phyloP scores from a whole-genome alignment of 2,113 vertebrate genomes.

The Anguilla rostrata region DNA sequence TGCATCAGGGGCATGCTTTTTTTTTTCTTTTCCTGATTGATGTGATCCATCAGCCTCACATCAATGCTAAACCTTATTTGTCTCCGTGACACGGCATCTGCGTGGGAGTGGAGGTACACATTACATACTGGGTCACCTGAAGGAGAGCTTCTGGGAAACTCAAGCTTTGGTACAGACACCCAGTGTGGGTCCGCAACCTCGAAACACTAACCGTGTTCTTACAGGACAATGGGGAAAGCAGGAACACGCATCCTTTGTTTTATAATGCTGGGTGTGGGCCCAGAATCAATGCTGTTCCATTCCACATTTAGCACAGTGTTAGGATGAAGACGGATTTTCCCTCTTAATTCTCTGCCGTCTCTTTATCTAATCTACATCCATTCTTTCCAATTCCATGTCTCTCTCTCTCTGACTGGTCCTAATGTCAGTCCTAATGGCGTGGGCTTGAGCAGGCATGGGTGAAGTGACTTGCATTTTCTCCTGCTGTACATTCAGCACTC shows the following conservation, averaged over 20 bases:
- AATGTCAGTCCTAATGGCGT: not conserved
- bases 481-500: not conserved
- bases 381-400: not conserved
- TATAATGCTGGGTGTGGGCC: not conserved
- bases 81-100: constrained; percentile 1
- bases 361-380: not conserved
- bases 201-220: constrained; percentile 23
- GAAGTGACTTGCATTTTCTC: not conserved
- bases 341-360: not conserved
- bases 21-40: not conserved
- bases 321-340: not conserved
- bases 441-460: not conserved
- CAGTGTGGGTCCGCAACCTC: not conserved
- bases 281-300: constrained; percentile 8
- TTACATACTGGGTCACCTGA: constrained; percentile 11
- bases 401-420: not conserved
- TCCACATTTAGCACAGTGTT: not conserved
- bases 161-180: not conserved
- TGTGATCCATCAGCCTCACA: not conserved
- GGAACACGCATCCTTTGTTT: not conserved
- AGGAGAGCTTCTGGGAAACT: constrained; percentile 14
- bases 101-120: constrained; percentile 8
- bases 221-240: not conserved
- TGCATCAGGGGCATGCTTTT: not conserved
- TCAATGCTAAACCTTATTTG: constrained; percentile 8